Base-by-base conservation (phyloP, 1,140 invertebrate species). In the Nylanderia fulva region DNA sequence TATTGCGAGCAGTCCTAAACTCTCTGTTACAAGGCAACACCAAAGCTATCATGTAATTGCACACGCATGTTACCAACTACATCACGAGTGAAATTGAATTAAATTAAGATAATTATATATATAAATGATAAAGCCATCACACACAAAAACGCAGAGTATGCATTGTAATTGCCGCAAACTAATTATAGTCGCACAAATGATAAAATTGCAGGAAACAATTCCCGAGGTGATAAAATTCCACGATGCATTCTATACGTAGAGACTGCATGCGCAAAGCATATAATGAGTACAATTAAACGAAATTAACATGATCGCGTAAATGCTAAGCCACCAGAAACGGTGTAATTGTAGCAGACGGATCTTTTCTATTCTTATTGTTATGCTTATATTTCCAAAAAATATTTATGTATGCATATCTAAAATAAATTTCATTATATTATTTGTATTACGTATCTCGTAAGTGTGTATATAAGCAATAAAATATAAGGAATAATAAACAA, bases 61-160 rank as follows among this genome's bases (percentile, higher is more conserved):
- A 15, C 39, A 18, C 24, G 6, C 42, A 69, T 48, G 24, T 48
- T 45, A 42, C 9, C 21, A 61, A 33, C 56, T 29, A 61, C 15
- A 61, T 42, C 24, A 60, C 42, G 39, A 76, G 0, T 61, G 11
- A 76, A 76, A 76, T 76, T 61, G 24, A 69, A 69, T 13, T 69
- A 76, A 29, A 61, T 75, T 60, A 61, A 75, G 36, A 60, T 75
- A 75, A 60, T 75, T 18, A 18, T 33, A 33, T 33, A 33, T 74
- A 13, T 45, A 13, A 29, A 42, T 29, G 24, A 76, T 76, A 76
- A 61, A 76, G 11, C 36, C 24, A 27, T 74, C 72, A 48, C 13
- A 45, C 8, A 42, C 42, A 60, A 2, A 60, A 61, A n/a, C n/a
- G 42, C 39, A 69, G 15, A 48, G 15, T 48, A 6, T 48, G 45